A percentile compares a stretch with the other conserved stretches of the same genome.
phyloP scores from a whole-genome alignment of 1,140 invertebrate genomes.

The Drosophila oshimai region DNA sequence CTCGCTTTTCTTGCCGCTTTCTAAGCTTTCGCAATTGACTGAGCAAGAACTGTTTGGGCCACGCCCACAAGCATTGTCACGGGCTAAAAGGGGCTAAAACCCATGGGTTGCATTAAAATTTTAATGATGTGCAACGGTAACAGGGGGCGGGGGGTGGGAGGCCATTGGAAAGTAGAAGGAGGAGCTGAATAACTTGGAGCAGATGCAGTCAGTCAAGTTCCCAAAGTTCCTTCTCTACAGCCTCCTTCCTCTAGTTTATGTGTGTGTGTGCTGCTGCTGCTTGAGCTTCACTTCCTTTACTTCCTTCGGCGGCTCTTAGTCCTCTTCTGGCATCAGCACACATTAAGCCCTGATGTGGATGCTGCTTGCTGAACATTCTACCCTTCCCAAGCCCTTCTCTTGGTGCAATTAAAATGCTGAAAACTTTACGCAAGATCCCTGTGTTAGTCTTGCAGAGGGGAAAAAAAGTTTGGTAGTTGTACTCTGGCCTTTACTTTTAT shows the following conservation, averaged over 20 bases:
- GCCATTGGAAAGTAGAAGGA: background rate
- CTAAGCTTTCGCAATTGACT: slow-evolving; percentile 63
- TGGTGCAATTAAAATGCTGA: slow-evolving; percentile 69
- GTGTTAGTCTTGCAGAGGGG: background rate
- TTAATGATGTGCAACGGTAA: slow-evolving; percentile 66
- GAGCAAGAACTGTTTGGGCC: slow-evolving; percentile 48
- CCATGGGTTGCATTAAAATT: slow-evolving; percentile 59
- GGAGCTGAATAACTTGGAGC: slow-evolving; percentile 6
- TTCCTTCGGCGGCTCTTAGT: slow-evolving; percentile 34
- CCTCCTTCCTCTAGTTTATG: background rate
- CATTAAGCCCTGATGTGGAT: slow-evolving; percentile 24
- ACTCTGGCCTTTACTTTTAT: too few species aligned
- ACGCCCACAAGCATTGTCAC: slow-evolving; percentile 59
- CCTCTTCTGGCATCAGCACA: slow-evolving; percentile 39
- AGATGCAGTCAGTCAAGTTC: slow-evolving; percentile 31
- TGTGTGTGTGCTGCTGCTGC: background rate
- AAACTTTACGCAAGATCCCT: slow-evolving; percentile 37
- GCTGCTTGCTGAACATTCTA: slow-evolving; percentile 4
- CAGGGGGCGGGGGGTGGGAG: background rate
- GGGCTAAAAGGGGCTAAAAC: slow-evolving; percentile 15
- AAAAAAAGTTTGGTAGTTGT: too few species aligned
- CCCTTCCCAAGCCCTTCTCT: slow-evolving; percentile 20
- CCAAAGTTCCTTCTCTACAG: slow-evolving; percentile 22
- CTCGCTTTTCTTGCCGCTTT: slow-evolving; percentile 37
- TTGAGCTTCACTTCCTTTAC: slow-evolving; percentile 18